Evolutionary conservation across 2,797 vertebrate species (phyloP).

Genomic region (Gadopsis bispinosus): DNA sequence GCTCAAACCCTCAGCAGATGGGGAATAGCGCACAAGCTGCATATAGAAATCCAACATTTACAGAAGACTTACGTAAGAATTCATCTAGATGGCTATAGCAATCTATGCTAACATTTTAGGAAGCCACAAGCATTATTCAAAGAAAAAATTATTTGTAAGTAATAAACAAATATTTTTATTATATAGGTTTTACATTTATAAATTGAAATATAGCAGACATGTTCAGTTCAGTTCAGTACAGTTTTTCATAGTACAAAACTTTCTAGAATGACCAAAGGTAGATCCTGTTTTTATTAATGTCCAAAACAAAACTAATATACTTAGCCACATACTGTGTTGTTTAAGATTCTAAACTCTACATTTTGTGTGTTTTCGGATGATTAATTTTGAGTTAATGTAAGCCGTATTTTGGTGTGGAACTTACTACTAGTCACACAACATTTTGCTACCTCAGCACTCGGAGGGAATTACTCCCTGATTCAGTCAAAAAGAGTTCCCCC

Average conservation of each 20-base stretch:
- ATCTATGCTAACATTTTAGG: neutral
- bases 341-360: neutral
- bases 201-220: neutral
- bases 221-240: too few species aligned
- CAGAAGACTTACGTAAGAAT: constrained; percentile 7
- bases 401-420: neutral
- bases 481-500: neutral
- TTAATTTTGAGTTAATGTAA: neutral
- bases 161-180: neutral
- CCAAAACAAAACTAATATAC: neutral
- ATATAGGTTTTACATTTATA: too few species aligned
- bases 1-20: constrained; percentile 53
- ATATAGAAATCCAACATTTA: constrained; percentile 10
- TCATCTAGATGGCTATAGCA: neutral
- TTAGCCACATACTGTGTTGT: neutral
- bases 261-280: neutral
- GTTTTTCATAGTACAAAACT: neutral
- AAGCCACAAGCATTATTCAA: neutral
- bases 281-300: neutral
- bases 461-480: too few species aligned
- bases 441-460: neutral
- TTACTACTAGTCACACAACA: neutral
- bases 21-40: constrained; percentile 62
- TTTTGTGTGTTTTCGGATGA: too few species aligned
- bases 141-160: neutral